These are phyloP conservation scores for Columba livia DNA, from an alignment of 2,113 vertebrate genomes.

Conservation along the genomic window DNA sequence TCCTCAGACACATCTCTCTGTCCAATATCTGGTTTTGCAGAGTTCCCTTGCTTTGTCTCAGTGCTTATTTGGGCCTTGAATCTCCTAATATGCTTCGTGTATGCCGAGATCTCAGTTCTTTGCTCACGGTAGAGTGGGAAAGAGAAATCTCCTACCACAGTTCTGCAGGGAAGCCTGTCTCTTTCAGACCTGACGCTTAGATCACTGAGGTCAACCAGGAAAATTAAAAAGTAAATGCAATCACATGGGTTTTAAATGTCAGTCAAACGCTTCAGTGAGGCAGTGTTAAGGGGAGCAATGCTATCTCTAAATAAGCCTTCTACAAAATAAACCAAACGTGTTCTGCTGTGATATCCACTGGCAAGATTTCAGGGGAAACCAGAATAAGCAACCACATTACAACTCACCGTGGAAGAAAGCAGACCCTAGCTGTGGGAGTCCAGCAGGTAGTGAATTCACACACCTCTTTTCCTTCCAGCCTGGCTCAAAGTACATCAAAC, in stretches of 20 bases:
- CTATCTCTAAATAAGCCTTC: background rate
- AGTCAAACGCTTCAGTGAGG: background rate
- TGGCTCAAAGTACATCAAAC: background rate
- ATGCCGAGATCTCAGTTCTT: background rate
- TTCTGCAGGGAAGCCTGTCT: background rate
- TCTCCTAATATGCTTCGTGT: background rate
- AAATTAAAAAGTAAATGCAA: constrained; percentile 12
- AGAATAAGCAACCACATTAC: background rate
- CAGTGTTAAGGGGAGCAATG: background rate
- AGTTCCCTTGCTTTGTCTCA: background rate
- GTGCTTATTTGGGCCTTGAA: background rate
- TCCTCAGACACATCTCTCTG: background rate
- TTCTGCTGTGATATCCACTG: background rate
- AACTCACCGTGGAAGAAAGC: background rate
- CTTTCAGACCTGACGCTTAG: background rate
- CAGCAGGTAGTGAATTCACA: background rate
- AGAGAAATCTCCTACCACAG: background rate
- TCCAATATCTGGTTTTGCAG: background rate
- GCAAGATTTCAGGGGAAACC: background rate
- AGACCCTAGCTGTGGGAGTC: background rate
- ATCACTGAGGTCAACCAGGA: background rate
- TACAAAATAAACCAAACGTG: background rate
- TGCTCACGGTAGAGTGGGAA: background rate
- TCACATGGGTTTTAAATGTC: background rate
- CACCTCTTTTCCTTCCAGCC: background rate